Base-by-base conservation (phyloP, 2,888 invertebrate genomes). In the Drosophila birchii region DNA sequence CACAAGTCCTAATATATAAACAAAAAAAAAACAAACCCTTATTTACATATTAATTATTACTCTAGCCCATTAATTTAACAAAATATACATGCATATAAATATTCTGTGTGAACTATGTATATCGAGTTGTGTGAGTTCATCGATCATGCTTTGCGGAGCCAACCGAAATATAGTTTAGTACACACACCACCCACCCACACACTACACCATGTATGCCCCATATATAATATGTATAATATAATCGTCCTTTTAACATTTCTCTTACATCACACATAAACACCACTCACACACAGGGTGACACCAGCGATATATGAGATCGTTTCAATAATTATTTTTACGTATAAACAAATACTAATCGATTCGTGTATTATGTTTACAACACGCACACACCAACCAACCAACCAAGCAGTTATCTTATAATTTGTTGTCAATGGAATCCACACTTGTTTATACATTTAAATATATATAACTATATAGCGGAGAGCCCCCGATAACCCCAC, bases 291-390 rank as follows among this genome's bases (percentile, higher is more conserved):
- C 41, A 38, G 66, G 75, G 75, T 58, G 53, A 53, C 61, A 59
- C 71, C 26, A 26, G 0, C 39, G 51, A 41, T 41, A 41, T 41
- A 34, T 56, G 44, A 62, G 39, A 73, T 71, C 60, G 66, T 76
- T 74, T 80, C 67, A 73, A 73, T 73, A 72, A 56, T 71, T 54
- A 49, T 26, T 47, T 56, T 69, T 53, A 55, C 34, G 36, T 63
- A 76, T 75, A 57, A 78, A 66, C 53, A 80, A 84, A 90, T 89
- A 89, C 89, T 89, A 89, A 89, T 89, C 89, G 89, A 89, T 89
- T 89, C 89, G 86, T 89, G 89, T 90, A 78, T 83, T 83, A 68
- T 76, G 82, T 81, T 82, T 78, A 82, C 80, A 53, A 68, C 60
- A 69, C 59, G 61, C 69, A 68, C 73, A 60, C 62, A 47, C 59